phyloP scores from a whole-genome alignment of 2,113 vertebrate species.

The Dasypus novemcinctus region DNA sequence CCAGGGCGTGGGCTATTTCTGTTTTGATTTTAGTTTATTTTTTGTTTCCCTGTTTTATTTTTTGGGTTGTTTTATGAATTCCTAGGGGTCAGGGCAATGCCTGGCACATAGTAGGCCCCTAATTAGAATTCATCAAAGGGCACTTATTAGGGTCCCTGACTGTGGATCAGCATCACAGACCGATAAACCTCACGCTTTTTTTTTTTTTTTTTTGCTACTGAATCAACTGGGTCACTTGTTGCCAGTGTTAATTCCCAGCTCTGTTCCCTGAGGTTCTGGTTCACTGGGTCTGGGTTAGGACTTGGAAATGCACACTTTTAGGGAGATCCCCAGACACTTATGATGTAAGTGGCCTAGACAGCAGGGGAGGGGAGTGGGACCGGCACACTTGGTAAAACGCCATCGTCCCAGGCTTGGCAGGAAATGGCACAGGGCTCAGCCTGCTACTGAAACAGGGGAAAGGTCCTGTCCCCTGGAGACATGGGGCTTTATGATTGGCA shows the following conservation, averaged over 20 bases:
- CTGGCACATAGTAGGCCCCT: too few species aligned
- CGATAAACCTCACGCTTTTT: accelerated
- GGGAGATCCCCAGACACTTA: not conserved
- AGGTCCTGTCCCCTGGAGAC: not conserved
- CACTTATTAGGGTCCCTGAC: too few species aligned
- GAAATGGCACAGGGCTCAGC: accelerated
- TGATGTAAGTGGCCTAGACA: accelerated
- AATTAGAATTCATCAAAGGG: too few species aligned
- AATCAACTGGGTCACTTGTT: not conserved
- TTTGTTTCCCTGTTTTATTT: not conserved
- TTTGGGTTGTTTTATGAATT: not conserved
- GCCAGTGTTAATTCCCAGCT: not conserved
- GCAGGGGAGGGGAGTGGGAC: too few species aligned
- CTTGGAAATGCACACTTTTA: not conserved
- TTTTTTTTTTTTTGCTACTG: not conserved
- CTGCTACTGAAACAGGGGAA: accelerated
- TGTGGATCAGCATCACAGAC: too few species aligned
- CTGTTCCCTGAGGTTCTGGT: not conserved
- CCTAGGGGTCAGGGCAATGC: not conserved
- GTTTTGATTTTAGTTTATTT: not conserved
- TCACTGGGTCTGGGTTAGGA: not conserved
- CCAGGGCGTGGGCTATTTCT: not conserved
- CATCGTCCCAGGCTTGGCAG: accelerated
- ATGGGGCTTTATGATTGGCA: accelerated
- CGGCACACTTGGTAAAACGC: accelerated